Conservation (phyloP, 2,888 invertebrate species). For the Sipha maydis region DNA sequence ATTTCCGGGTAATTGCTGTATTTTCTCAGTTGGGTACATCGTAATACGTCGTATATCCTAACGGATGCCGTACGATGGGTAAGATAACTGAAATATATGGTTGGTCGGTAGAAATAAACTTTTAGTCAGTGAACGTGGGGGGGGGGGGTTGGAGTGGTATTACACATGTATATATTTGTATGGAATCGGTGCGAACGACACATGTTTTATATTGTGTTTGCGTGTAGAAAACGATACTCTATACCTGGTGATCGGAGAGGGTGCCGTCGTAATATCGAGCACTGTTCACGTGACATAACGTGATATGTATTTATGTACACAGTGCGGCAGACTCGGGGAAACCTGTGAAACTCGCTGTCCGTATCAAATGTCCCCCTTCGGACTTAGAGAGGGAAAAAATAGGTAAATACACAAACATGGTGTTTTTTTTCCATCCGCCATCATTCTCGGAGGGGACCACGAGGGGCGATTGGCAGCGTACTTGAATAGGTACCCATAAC, state of each 20-base stretch:
- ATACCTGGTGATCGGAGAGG: not conserved
- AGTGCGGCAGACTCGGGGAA: not conserved
- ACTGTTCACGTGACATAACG: not conserved
- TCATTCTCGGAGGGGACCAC: not conserved
- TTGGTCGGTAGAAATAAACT: not conserved
- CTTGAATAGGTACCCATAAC: not conserved
- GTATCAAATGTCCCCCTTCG: conserved; percentile 8
- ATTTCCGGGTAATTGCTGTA: too few relatives aligned
- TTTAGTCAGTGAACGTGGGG: not conserved
- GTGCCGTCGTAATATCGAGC: not conserved
- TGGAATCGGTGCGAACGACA: not conserved
- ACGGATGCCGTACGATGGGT: not conserved
- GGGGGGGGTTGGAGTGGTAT: not conserved
- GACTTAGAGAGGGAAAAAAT: not conserved
- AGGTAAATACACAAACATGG: not conserved
- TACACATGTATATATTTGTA: not conserved
- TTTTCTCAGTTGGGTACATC: too few relatives aligned
- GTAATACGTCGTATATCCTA: not conserved
- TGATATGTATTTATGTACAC: too few relatives aligned
- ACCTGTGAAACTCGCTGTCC: not conserved
- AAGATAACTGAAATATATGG: not conserved
- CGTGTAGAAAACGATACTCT: not conserved
- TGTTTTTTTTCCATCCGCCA: not conserved
- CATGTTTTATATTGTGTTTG: not conserved
- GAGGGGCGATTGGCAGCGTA: not conserved